These are phyloP conservation scores for Rhagonycha fulva DNA, from an alignment of 2,888 invertebrate species.

Conservation along the genomic window DNA sequence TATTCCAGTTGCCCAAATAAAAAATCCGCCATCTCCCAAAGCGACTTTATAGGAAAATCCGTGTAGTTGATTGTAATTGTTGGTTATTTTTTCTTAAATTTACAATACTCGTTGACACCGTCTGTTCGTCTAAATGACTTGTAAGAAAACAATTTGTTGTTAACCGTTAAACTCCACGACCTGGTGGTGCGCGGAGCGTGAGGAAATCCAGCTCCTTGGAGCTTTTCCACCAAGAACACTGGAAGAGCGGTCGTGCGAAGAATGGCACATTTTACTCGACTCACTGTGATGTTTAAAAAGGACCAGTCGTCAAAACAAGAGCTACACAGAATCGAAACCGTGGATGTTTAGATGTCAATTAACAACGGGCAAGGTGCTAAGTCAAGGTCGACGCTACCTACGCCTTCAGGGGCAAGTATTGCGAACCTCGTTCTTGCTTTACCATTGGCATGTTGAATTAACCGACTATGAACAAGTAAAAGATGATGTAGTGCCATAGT, in stretches of 20 bases:
- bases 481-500: constrained; percentile 9
- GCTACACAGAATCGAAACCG: constrained; percentile 24
- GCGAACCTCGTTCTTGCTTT: constrained; percentile 21
- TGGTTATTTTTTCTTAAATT: not conserved
- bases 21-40: constrained; percentile 3
- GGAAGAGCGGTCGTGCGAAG: not conserved
- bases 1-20: constrained; percentile 12
- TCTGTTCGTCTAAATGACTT: not conserved
- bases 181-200: not conserved
- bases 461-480: constrained; percentile 10
- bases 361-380: constrained; percentile 31
- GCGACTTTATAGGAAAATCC: not conserved
- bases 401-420: constrained; percentile 27
- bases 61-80: not conserved
- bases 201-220: not conserved
- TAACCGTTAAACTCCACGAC: not conserved
- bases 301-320: constrained; percentile 1
- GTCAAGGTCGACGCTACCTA: constrained; percentile 29
- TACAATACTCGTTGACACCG: not conserved
- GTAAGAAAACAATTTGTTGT: not conserved
- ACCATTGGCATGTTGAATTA: constrained; percentile 16
- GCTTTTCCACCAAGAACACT: not conserved
- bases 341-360: constrained; percentile 31
- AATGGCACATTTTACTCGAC: not conserved
- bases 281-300: not conserved